Base-by-base conservation (phyloP, 2,113 vertebrate genomes). In the Toxostoma redivivum region DNA sequence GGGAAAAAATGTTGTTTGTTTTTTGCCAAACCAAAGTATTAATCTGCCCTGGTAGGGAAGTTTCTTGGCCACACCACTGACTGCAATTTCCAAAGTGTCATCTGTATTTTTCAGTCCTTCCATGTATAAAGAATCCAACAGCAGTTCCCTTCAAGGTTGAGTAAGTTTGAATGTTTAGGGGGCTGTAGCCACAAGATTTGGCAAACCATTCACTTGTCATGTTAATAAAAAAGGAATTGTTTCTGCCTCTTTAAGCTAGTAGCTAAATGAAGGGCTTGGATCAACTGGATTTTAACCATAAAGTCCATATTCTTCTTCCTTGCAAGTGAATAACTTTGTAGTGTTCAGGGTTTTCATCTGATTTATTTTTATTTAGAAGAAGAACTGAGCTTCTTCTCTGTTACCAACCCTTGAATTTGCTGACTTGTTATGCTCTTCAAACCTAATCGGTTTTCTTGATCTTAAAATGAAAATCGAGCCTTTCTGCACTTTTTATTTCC, bases 81-180 rank as follows among this genome's bases (percentile, higher is more conserved):
- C 78, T 92, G 90, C 81, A 73, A 57, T 96, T 96, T 95, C 84
- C 40, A 66, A 87, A 92, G 88, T 94, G 94, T 96, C 91, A 88
- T 88, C 92, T 93, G 90, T 82, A 53, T 88, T 92, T 94, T 92
- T 81, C 60, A 76, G 71, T 66, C 67, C 76, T 97, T 80, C 97
- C 89, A 22, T 71, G 72, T 92, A 57, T 90, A 73, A 95, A 86
- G 90, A 91, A 93, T 88, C 81, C 88, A 95, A 42, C 77, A 90
- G 92, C 93, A 88, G 84, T 93, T 95, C 91, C 81, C 93, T 96
- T 96, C 92, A 94, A 96, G 96, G 96, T 76, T 90, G 74, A 95
- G 62, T 91, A 93, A 80, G 58, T 86, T 56, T 87, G 69, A 93
- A 71, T 80, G 86, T 90, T 92, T 47, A 74, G 83, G 95, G 81